Conservation (phyloP, 2,888 invertebrate species). For the Dermolepida albohirtum region DNA sequence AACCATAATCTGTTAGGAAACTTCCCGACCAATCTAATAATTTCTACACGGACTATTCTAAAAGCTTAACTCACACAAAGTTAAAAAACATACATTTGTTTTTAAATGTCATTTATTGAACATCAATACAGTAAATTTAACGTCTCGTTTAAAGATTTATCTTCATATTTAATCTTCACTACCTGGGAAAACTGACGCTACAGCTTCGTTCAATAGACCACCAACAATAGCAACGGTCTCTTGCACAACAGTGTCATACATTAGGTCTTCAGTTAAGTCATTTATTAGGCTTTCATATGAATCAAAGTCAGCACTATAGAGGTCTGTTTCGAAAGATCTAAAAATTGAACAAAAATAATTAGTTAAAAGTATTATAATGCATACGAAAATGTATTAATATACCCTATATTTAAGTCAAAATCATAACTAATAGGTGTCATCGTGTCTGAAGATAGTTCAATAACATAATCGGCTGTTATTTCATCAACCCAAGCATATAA, state of each 20-base stretch:
- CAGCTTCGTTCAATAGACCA: neutral
- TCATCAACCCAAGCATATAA: slow-evolving; percentile 4
- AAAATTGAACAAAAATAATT: neutral
- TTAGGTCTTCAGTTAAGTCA: neutral
- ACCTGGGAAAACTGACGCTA: neutral
- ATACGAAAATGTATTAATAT: neutral
- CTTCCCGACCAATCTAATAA: too few relatives aligned
- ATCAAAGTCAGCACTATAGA: neutral
- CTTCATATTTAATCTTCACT: neutral
- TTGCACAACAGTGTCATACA: neutral
- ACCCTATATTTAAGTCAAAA: slow-evolving; percentile 4
- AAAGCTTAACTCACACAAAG: too few relatives aligned
- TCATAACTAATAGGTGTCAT: neutral
- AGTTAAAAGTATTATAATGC: too few relatives aligned
- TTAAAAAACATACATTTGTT: too few relatives aligned
- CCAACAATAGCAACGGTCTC: neutral
- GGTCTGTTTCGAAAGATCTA: neutral
- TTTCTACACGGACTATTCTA: too few relatives aligned
- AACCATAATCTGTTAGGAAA: too few relatives aligned
- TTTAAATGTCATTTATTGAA: too few relatives aligned
- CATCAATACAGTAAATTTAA: neutral
- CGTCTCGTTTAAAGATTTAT: neutral
- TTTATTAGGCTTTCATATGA: neutral
- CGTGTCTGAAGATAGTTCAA: neutral
- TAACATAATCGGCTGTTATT: neutral